A percentile compares a stretch with the other conserved stretches of the same genome.
phyloP scores from a whole-genome alignment of 2,113 vertebrate species.

The Gallinago undulata region DNA sequence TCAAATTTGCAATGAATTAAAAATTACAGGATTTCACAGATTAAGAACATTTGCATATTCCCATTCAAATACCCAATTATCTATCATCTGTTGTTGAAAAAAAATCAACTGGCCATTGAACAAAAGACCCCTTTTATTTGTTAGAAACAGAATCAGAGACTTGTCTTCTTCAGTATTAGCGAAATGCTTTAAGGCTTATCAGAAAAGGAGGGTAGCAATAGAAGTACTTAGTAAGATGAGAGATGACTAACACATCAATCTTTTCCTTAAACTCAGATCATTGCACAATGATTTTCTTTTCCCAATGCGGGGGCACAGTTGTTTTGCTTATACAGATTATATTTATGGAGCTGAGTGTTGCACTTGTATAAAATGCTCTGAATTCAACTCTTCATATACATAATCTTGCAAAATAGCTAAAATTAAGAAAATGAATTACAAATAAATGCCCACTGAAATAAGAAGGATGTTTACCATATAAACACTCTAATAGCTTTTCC shows the following conservation, averaged over 20 bases:
- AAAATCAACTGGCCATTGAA: slow-evolving; percentile 10
- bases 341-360: background rate
- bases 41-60: background rate
- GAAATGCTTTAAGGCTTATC: slow-evolving; percentile 30
- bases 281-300: background rate
- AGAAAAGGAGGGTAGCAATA: slow-evolving; percentile 10
- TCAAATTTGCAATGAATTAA: slow-evolving; percentile 12
- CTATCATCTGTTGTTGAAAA: background rate
- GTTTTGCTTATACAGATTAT: background rate
- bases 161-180: slow-evolving; percentile 6
- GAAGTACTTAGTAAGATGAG: slow-evolving; percentile 1
- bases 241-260: background rate
- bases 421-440: background rate
- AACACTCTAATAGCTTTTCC: slow-evolving; percentile 9
- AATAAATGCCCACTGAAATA: background rate
- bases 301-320: background rate
- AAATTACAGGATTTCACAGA: slow-evolving; percentile 15
- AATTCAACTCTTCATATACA: background rate
- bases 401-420: background rate
- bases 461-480: background rate
- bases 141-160: slow-evolving; percentile 23
- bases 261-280: slow-evolving; percentile 21
- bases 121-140: slow-evolving; percentile 42
- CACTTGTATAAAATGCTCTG: background rate
- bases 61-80: slow-evolving; percentile 35